Base-by-base conservation (phyloP, 2,888 invertebrate species). In the Rhogogaster chlorosoma region DNA sequence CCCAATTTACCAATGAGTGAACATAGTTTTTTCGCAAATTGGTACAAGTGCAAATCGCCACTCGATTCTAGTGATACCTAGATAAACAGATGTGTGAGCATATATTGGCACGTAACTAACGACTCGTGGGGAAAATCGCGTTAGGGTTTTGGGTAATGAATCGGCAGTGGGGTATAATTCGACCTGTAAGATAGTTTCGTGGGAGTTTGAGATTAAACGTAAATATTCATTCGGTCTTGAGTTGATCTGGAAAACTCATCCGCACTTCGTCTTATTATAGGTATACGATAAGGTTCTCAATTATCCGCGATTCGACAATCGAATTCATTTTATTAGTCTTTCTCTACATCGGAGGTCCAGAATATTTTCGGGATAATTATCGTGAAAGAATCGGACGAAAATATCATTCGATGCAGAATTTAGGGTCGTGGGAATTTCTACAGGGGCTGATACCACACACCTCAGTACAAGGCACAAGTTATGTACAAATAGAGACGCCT, bases 121-220 rank as follows among this genome's bases (percentile, higher is more conserved):
- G n/a, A 5, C n/a, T 49, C 18, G n/a, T 49, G 49, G 18, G 49
- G n/a, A 5, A 49, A 49, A 49, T n/a, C n/a, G n/a, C 18, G 49
- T 49, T 18, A 49, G 18, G 18, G 18, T n/a, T n/a, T n/a, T 5
- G 18, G n/a, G n/a, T n/a, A 49, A 49, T n/a, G 4, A 49, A 49
- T n/a, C n/a, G 49, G 49, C 49, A 49, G 5, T 49, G n/a, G 49
- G n/a, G 49, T 49, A 42, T 42, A 49, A n/a, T 49, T 49, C 49
- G 0, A 49, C 5, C 49, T 49, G 49, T 49, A 49, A 49, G 18
- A 49, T 49, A 49, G n/a, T 61, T 61, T 10, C 22, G 26, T 10
- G 26, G 9, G 26, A 26, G 61, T 61, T 78, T 57, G 36, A 57
- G 57, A 78, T 78, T 78, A 9, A 78, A 78, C 22, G 78, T 78